These are phyloP conservation scores for Microchrysa polita DNA, from an alignment of 2,888 invertebrate genomes.

Conservation along the genomic window DNA sequence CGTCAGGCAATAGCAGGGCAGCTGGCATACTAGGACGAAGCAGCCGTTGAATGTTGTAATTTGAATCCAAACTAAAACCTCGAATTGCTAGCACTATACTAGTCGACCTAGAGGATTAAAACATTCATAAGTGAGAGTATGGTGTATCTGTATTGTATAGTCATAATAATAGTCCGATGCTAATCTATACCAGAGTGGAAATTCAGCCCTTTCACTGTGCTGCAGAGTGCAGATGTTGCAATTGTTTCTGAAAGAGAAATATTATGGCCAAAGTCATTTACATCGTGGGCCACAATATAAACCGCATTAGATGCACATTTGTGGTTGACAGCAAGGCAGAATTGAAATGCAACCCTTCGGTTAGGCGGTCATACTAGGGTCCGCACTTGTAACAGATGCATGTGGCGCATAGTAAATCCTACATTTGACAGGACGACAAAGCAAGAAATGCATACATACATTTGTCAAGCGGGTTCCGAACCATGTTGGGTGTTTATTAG, in stretches of 20 bases:
- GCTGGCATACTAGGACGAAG: not conserved
- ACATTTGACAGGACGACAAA: not conserved
- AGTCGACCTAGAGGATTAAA: too few species aligned
- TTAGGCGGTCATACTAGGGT: not conserved
- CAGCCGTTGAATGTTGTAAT: not conserved
- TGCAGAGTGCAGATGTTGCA: not conserved
- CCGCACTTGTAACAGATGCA: not conserved
- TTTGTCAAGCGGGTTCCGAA: not conserved
- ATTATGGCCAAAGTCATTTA: slow-evolving; percentile 34
- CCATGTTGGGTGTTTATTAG: not conserved
- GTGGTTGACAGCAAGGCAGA: slow-evolving; percentile 13
- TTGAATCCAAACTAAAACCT: slow-evolving; percentile 5
- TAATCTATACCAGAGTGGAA: not conserved
- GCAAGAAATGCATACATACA: not conserved
- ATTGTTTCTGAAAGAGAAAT: slow-evolving; percentile 34
- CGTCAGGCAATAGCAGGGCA: not conserved
- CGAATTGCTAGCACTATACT: too few species aligned
- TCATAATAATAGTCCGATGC: not conserved
- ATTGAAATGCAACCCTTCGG: not conserved
- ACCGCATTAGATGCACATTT: slow-evolving; percentile 39
- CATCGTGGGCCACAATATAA: slow-evolving; percentile 20
- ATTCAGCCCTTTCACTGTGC: not conserved
- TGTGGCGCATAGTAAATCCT: not conserved
- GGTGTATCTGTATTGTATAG: not conserved
- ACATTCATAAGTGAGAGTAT: too few species aligned